A percentile compares a stretch with the other conserved stretches of the same genome.
Conservation (phyloP, 1,140 invertebrate genomes). For the Anastrepha obliqua region DNA sequence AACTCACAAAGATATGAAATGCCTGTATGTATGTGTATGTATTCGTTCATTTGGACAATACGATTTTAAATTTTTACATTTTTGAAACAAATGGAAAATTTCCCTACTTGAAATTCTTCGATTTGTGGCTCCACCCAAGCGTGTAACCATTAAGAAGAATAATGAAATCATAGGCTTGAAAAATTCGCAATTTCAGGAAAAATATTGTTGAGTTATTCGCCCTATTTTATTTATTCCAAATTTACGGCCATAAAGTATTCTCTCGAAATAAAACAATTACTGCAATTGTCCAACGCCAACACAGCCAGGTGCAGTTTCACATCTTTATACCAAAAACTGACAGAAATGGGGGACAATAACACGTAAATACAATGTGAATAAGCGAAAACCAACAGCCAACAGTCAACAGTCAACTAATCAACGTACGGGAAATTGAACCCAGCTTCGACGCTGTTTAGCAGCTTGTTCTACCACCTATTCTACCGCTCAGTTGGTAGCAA, state of each 20-base stretch:
- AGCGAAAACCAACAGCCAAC: background rate
- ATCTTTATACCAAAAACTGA: background rate
- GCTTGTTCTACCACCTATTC: background rate
- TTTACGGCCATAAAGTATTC: background rate
- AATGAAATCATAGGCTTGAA: slow-evolving; percentile 14
- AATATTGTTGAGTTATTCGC: background rate
- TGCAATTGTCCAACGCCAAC: slow-evolving; percentile 33
- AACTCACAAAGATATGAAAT: no score
- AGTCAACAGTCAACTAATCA: slow-evolving; percentile 29
- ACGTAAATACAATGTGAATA: background rate
- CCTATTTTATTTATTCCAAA: background rate
- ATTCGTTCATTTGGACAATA: no score
- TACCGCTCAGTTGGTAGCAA: background rate
- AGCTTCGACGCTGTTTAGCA: background rate
- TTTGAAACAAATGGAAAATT: no score
- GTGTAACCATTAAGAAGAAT: background rate
- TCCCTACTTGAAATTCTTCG: no score
- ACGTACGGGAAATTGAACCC: background rate
- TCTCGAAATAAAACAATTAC: slow-evolving; percentile 36
- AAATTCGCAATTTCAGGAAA: slow-evolving; percentile 1
- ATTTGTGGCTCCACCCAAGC: background rate
- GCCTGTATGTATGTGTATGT: no score
- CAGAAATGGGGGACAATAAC: slow-evolving; percentile 19
- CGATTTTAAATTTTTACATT: no score
- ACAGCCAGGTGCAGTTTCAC: slow-evolving; percentile 32